A percentile compares a stretch with the other conserved stretches of the same genome.
These are phyloP conservation scores for Agapostemon virescens DNA, from an alignment of 2,888 invertebrate genomes.

Conservation along the genomic window DNA sequence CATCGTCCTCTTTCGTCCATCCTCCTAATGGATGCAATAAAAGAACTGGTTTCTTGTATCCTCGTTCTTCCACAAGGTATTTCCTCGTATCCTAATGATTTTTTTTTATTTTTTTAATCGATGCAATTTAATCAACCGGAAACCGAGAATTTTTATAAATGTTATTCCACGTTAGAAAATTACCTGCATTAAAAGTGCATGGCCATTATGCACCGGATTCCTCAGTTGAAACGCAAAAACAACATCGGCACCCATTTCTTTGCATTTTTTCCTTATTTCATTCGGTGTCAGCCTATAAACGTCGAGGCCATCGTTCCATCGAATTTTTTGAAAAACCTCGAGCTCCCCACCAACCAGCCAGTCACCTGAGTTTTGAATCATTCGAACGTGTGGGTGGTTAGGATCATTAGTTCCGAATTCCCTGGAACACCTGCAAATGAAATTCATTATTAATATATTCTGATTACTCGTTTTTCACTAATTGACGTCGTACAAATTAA, in stretches of 20 bases:
- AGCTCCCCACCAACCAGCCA: constrained; percentile 97
- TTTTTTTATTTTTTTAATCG: background rate
- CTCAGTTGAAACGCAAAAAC: constrained; percentile 97
- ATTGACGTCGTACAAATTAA: too few species aligned
- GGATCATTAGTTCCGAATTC: constrained; percentile 94
- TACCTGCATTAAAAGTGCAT: constrained; percentile 95
- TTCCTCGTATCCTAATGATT: constrained; percentile 86
- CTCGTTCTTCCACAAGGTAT: constrained; percentile 87
- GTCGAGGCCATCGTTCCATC: constrained; percentile 97
- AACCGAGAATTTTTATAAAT: background rate
- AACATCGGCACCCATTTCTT: constrained; percentile 92
- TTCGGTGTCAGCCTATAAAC: constrained; percentile 95
- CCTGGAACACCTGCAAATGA: constrained; percentile 83
- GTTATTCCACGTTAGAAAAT: background rate
- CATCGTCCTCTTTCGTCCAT: constrained; percentile 99
- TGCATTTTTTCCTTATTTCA: constrained; percentile 90
- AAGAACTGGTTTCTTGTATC: constrained; percentile 95
- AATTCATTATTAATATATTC: background rate
- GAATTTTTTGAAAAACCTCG: constrained; percentile 92
- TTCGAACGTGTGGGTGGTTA: constrained; percentile 95
- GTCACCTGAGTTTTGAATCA: constrained; percentile 94
- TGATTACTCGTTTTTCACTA: background rate
- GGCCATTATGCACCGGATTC: constrained; percentile 99
- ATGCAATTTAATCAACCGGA: background rate
- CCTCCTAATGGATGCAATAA: constrained; percentile 97